These are phyloP conservation scores for Nycticebus coucang DNA, from an alignment of 2,113 vertebrate species.

Conservation along the genomic window DNA sequence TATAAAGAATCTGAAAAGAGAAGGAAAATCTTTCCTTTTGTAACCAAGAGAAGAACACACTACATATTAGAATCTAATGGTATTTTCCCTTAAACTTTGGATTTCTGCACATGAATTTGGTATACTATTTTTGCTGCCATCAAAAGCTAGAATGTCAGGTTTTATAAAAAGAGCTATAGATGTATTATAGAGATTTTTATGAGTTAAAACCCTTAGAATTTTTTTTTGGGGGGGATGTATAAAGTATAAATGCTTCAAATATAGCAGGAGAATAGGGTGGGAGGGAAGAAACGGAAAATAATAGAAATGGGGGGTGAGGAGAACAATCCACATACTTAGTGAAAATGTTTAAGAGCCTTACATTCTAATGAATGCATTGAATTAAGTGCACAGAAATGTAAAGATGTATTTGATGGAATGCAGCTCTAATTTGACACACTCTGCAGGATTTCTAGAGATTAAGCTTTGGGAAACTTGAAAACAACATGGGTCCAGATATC, in stretches of 20 bases:
- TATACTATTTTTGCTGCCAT: background rate
- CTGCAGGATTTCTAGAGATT: constrained; percentile 68
- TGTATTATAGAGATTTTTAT: constrained; percentile 17
- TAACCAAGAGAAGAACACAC: background rate
- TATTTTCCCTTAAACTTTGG: background rate
- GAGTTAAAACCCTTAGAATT: background rate
- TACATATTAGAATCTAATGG: background rate
- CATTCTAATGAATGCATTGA: constrained; percentile 57
- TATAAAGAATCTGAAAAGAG: background rate
- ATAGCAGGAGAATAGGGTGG: background rate
- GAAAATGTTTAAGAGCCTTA: constrained; percentile 48
- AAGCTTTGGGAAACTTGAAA: constrained; percentile 64
- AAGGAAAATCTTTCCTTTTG: constrained; percentile 31
- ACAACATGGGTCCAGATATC: constrained; percentile 52
- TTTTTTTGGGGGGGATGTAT: background rate
- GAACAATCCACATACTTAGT: constrained; percentile 42
- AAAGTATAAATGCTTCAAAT: constrained; percentile 16
- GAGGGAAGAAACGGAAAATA: background rate
- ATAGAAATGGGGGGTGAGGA: background rate
- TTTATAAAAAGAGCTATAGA: background rate
- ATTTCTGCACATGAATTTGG: constrained; percentile 1
- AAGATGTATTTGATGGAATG: constrained; percentile 46
- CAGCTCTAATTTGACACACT: constrained; percentile 62
- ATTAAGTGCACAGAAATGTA: constrained; percentile 40
- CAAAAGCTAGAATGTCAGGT: constrained; percentile 22